These are phyloP conservation scores for Neoseiulus cucumeris DNA, from an alignment of 1,140 invertebrate genomes.

Conservation along the genomic window DNA sequence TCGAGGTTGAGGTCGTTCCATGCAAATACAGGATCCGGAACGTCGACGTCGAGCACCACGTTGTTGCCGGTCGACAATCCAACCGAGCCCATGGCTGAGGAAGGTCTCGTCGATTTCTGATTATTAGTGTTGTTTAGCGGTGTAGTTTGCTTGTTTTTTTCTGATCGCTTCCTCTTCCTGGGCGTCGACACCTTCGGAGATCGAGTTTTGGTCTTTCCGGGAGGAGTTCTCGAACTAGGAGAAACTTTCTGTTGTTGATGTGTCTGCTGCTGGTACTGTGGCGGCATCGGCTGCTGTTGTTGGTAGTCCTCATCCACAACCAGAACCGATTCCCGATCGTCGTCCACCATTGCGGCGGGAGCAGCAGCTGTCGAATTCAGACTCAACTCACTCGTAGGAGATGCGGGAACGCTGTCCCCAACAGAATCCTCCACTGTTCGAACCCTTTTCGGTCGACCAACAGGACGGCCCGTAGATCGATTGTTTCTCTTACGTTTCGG, in stretches of 20 bases:
- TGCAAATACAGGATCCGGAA: not conserved
- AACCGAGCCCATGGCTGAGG: no score
- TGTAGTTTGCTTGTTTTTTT: no score
- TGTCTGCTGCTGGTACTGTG: not conserved
- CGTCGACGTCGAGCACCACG: not conserved
- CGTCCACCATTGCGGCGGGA: not conserved
- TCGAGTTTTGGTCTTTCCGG: no score
- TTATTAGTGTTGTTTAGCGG: no score
- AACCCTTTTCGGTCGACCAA: not conserved
- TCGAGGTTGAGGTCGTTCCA: slow-evolving; percentile 9
- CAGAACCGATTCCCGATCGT: not conserved
- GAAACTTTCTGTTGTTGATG: not conserved
- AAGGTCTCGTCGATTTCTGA: no score
- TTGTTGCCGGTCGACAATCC: no score
- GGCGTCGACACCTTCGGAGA: no score
- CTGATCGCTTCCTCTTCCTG: no score
- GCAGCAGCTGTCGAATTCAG: not conserved
- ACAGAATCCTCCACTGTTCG: not conserved
- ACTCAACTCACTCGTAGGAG: not conserved
- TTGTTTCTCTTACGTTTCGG: slow-evolving; percentile 2
- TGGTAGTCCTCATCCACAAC: slow-evolving; percentile 1
- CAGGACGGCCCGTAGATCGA: not conserved
- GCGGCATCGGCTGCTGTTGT: not conserved
- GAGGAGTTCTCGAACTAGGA: no score
- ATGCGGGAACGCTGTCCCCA: not conserved